Base-by-base conservation (phyloP, 1,140 invertebrate genomes). In the Charaxes varanes region DNA sequence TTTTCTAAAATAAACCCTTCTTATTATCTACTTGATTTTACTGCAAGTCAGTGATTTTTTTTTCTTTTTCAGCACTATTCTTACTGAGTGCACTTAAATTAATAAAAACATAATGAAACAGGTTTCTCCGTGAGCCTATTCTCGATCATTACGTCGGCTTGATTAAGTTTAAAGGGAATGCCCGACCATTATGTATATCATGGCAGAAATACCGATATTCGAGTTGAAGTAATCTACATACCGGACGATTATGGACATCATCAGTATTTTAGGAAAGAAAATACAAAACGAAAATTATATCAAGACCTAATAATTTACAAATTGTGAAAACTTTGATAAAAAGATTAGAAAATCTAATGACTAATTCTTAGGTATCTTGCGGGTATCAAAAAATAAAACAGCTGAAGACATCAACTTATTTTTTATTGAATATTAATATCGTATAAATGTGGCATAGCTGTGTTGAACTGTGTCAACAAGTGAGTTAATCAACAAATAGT, bases 51-150 rank as follows among this genome's bases (percentile, higher is more conserved):
- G n/a, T n/a, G n/a, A n/a, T n/a, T n/a, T n/a, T n/a, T n/a, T n/a
- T n/a, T 31, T 7, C 4, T 30, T 14, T 31, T 31, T 31, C 28
- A 31, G 28, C 12, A 10, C 15, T 31, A 3, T 8, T 35, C 4
- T 12, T 21, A 3, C 8, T 35, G 15, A 35, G 22, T 10, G 4
- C 33, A 38, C 13, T 34, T 7, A 38, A 15, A 32, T 17, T 31
- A 30, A 28, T 11, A n/a, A 17, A 21, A 16, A 23, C 22, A 3
- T 37, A 19, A 16, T 22, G 51, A 38, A 62, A 48, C 45, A 85
- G 79, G 81, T 53, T 52, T 83, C 1, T 62, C 80, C 40, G 61
- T 83, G 53, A 71, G 76, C 1, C 65, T 84, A 50, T 66, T 84
- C 38, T 78, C 79, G 5, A 81, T 69, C 0, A 53, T 78, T 1